These are phyloP conservation scores for Ariopsis seemanni DNA, from an alignment of 2,113 vertebrate genomes.

Conservation along the genomic window DNA sequence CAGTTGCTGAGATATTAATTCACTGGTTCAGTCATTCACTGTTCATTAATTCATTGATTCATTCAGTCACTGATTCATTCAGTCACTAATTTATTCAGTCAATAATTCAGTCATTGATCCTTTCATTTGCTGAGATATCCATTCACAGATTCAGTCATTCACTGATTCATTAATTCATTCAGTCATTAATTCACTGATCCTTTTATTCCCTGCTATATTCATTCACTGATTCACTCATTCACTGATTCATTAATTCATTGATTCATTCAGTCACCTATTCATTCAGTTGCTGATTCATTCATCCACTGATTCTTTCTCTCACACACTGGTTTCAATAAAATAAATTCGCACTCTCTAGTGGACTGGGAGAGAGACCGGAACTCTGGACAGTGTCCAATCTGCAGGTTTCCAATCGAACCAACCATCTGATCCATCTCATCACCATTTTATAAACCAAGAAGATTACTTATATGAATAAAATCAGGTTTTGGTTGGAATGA, in stretches of 20 bases:
- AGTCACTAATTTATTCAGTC: background rate
- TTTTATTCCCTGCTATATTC: too few species aligned
- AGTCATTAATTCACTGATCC: background rate
- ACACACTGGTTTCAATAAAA: background rate
- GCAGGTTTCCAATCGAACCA: background rate
- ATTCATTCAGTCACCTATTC: background rate
- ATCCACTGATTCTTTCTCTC: background rate
- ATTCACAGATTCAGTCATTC: background rate
- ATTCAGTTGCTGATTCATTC: background rate
- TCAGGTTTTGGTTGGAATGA: background rate
- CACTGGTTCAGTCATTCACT: too few species aligned
- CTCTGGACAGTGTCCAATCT: background rate
- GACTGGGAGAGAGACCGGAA: background rate
- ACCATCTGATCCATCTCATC: background rate
- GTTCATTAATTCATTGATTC: too few species aligned
- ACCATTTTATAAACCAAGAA: too few species aligned
- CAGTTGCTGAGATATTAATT: too few species aligned
- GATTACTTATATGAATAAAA: background rate
- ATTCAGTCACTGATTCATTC: too few species aligned
- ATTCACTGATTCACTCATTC: background rate
- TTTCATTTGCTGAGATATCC: background rate
- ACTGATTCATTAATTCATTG: background rate
- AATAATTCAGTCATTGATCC: background rate
- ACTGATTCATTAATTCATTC: background rate
- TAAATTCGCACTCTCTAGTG: background rate